Conservation (phyloP, 2,797 vertebrate genomes). For the Moxostoma hubbsi region DNA sequence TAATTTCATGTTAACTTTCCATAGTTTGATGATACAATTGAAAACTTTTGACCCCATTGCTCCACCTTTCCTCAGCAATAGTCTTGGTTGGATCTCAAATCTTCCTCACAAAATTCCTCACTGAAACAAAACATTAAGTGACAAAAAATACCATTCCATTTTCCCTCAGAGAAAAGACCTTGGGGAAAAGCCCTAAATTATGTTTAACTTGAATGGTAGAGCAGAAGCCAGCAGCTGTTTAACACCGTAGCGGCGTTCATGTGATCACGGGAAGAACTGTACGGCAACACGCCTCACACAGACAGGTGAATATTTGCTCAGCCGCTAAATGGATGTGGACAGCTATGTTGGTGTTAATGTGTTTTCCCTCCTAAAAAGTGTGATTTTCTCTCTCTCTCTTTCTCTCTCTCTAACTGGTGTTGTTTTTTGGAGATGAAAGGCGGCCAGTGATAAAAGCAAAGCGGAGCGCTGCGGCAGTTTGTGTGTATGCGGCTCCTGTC, state of each 20-base stretch:
- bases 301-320: conserved; percentile 82
- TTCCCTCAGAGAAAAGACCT: conserved; percentile 34
- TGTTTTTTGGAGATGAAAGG: conserved; percentile 58
- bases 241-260: conserved; percentile 55
- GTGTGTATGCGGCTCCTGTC: conserved; percentile 49
- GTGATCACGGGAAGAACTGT: conserved; percentile 55
- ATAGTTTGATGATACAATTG: neutral
- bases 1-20: neutral
- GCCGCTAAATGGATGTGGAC: conserved; percentile 83
- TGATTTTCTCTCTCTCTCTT: conserved; percentile 38
- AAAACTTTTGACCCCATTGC: conserved; percentile 13
- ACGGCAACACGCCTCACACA: conserved; percentile 49
- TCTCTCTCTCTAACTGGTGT: conserved; percentile 56
- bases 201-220: conserved; percentile 26
- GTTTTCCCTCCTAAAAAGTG: conserved; percentile 65
- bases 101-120: neutral
- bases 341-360: conserved; percentile 51
- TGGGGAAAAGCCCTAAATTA: conserved; percentile 48
- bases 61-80: neutral
- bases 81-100: neutral
- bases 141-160: conserved; percentile 39
- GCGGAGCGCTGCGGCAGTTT: conserved; percentile 28
- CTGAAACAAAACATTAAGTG: conserved; percentile 32
- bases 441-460: conserved; percentile 53
- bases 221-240: conserved; percentile 43